Evolutionary conservation across 2,113 vertebrate genomes (phyloP), one percentile per base, ranked within the genome.

Genomic region (Solenodon paradoxus): DNA sequence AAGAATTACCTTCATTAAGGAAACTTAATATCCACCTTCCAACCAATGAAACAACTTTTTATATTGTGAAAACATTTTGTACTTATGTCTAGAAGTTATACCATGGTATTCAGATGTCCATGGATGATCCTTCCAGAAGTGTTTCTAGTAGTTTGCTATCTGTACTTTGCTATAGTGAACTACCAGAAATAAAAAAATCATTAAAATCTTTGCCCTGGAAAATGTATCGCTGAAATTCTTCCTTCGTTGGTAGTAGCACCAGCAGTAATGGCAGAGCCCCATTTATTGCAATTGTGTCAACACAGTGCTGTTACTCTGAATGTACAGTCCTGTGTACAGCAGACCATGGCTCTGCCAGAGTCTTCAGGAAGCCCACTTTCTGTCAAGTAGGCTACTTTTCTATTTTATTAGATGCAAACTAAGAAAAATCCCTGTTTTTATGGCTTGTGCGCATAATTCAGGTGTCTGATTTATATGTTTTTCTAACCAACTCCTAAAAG

Each of bases 401-500:
- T 97, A 93, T 97, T 97, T 97, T 95, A 96, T 84, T 97, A 97
- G 51, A 63, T 40, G 45, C 88, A 96, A 95, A 97, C 94, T 63
- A 90, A 95, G 26, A 57, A 88, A 98, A 96, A 93, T 82, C 28
- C 40, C 49, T 87, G 53, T 42, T 91, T 82, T 98, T 92, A 93
- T 64, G 77, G 80, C 30, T 90, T 72, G 68, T 64, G 68, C 88
- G 90, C 68, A 93, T 68, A 95, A 72, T 95, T 98, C 83, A 96
- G 85, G 49, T 96, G 53, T 49, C 5, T 97, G 74, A 94, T 95
- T 97, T 94, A 77, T 95, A 64, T 96, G 90, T 96, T 97, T 97
- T 96, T 85, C 90, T 95, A 91, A 69, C 86, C 59, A 87, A 75
- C 51, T 91, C 87, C 96, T 91, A 80, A 96, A 97, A 93, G 72